These are phyloP conservation scores for Agrochola circellaris DNA, from an alignment of 2,888 invertebrate species.

Conservation along the genomic window DNA sequence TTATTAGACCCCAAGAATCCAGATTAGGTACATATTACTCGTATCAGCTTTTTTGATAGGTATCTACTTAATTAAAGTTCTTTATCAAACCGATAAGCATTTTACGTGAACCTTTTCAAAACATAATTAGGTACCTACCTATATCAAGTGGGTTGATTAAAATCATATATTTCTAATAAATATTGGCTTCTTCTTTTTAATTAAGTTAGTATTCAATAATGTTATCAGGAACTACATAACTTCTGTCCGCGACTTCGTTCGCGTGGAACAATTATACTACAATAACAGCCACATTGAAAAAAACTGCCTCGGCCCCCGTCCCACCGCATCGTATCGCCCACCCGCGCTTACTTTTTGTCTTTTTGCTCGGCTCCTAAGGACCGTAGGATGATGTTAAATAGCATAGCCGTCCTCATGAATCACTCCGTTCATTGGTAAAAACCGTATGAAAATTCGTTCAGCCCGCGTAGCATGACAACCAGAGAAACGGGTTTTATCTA, in stretches of 20 bases:
- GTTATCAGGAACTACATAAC: constrained; percentile 11
- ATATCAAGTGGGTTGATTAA: constrained; percentile 20
- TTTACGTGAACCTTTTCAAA: not conserved
- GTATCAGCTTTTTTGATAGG: constrained; percentile 1
- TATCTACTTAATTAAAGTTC: constrained; percentile 23
- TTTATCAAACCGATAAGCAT: constrained; percentile 27
- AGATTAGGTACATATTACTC: too few relatives aligned
- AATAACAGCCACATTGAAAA: not conserved
- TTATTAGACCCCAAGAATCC: too few relatives aligned
- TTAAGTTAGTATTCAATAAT: constrained; percentile 16
- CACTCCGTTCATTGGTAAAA: too few relatives aligned
- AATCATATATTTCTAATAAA: not conserved
- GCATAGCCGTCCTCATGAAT: too few relatives aligned
- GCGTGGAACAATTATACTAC: not conserved
- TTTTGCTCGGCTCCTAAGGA: not conserved
- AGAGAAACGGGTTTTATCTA: too few relatives aligned
- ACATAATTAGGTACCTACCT: not conserved
- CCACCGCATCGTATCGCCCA: not conserved
- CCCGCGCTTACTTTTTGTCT: not conserved
- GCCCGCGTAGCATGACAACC: too few relatives aligned
- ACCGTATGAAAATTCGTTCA: too few relatives aligned
- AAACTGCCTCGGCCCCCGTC: not conserved
- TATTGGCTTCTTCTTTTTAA: constrained; percentile 35
- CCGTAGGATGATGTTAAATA: too few relatives aligned
- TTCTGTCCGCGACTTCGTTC: not conserved